Base-by-base conservation (phyloP, 2,797 vertebrate genomes). In the Oryzias sinensis region DNA sequence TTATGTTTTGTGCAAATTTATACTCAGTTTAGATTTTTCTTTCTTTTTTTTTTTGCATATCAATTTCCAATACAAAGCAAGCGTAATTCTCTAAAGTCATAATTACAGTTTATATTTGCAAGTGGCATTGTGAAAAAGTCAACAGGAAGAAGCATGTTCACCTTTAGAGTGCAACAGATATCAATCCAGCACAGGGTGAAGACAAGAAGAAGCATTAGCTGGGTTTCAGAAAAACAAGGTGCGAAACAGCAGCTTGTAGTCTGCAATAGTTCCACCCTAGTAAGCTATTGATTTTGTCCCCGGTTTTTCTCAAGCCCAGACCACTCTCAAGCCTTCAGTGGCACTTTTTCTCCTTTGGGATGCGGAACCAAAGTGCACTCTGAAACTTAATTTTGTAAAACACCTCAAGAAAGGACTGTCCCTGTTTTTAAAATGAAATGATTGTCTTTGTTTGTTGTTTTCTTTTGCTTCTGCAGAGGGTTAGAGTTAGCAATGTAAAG, bases 141-240 rank as follows among this genome's bases (percentile, higher is more conserved):
- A 52, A 62, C 20, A 16, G 27, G 16, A 58, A 40, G 59, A 67
- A 65, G 14, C 50, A 58, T 55, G 48, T 65, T 40, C 43, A 63
- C 53, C 58, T 67, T 27, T 51, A 14, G 60, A 68, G 76, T 3
- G 70, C 83, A 84, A 83, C 82, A 87, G 83, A 89, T 88, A 87
- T 86, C 86, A 88, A 76, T 77, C 76, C 74, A 76, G 54, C 46
- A 67, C 57, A 64, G 24, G 52, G 24, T 49, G 74, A 49, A 47
- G 61, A 78, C 67, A 74, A 52, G 59, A 63, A 56, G 43, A 51
- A 79, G 82, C 77, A 87, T 90, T 91, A 89, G 80, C 85, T 87
- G 87, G 49, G 82, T 91, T 90, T 90, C 85, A 85, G 72, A 67
- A 62, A 4, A 74, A 92, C 90, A 91, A 90, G 88, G 88, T 88